Evolutionary conservation across 2,888 invertebrate species (phyloP).

Genomic region (Brachycybe producta): DNA sequence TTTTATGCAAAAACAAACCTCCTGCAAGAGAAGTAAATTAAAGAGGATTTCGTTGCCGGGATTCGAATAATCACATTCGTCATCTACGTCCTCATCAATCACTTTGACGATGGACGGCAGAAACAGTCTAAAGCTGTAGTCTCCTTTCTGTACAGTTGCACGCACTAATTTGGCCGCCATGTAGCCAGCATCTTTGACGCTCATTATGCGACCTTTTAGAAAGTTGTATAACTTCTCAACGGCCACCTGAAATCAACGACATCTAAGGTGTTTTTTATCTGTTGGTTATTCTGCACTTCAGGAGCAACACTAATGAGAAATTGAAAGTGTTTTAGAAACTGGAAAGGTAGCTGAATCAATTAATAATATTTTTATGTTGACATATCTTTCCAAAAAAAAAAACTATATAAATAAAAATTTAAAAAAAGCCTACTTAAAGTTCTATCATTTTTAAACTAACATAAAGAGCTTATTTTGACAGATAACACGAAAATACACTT

Average conservation of each 20-base stretch:
- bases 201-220: slow-evolving; percentile 56
- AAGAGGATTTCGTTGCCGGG: slow-evolving; percentile 53
- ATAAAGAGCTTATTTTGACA: no score
- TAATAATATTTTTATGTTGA: slow-evolving; percentile 11
- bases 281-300: no score
- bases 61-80: background rate
- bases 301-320: no score
- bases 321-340: no score
- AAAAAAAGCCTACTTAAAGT: no score
- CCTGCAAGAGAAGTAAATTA: slow-evolving; percentile 57
- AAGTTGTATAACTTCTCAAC: slow-evolving; percentile 61
- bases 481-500: no score
- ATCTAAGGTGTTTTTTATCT: slow-evolving; percentile 17
- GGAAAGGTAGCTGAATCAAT: no score
- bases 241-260: slow-evolving; percentile 42
- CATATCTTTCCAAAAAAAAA: background rate
- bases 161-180: slow-evolving; percentile 60
- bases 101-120: slow-evolving; percentile 23
- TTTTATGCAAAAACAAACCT: slow-evolving; percentile 34
- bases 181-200: slow-evolving; percentile 68
- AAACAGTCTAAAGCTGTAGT: slow-evolving; percentile 4
- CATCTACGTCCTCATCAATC: slow-evolving; percentile 9
- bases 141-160: slow-evolving; percentile 33
- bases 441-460: no score
- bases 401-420: slow-evolving; percentile 5